Percentiles rank a stretch among this genome's conserved stretches.
phyloP scores from a whole-genome alignment of 2,888 invertebrate genomes.

The Anthrax anthrax region DNA sequence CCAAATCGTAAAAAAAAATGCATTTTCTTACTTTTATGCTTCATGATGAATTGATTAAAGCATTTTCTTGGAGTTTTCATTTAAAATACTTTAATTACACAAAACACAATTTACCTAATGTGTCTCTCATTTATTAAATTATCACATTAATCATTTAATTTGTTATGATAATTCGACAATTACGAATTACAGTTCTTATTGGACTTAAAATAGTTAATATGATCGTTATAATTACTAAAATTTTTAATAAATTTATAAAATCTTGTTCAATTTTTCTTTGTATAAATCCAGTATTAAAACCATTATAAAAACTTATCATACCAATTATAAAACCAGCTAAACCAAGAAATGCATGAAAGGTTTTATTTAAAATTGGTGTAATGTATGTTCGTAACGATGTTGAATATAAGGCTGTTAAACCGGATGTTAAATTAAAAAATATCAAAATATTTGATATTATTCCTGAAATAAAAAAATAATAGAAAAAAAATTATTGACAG shows the following conservation, averaged over 20 bases:
- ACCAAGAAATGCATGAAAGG: slow-evolving; percentile 26
- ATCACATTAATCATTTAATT: too few species aligned
- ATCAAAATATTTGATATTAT: slow-evolving; percentile 26
- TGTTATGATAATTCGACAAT: too few species aligned
- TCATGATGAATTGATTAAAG: too few species aligned
- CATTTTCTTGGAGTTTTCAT: too few species aligned
- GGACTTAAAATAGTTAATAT: slow-evolving; percentile 23
- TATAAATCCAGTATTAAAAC: slow-evolving; percentile 26
- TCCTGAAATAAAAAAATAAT: slow-evolving; percentile 15
- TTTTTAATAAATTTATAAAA: slow-evolving; percentile 22
- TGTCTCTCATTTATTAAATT: too few species aligned
- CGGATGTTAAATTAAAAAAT: slow-evolving; percentile 22
- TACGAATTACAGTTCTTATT: slow-evolving; percentile 14
- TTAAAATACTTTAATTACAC: too few species aligned
- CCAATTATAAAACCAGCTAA: slow-evolving; percentile 24
- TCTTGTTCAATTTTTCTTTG: slow-evolving; percentile 16
- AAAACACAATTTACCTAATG: too few species aligned
- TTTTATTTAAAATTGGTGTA: slow-evolving; percentile 25
- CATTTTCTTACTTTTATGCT: too few species aligned
- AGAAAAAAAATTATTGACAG: slow-evolving; percentile 15
- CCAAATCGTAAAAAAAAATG: too few species aligned
- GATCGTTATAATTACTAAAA: slow-evolving; percentile 23
- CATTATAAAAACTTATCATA: slow-evolving; percentile 25
- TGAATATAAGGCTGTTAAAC: slow-evolving; percentile 24
- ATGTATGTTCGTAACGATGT: slow-evolving; percentile 17